A percentile compares a stretch with the other conserved stretches of the same genome.
These are phyloP conservation scores for Rhagium mordax DNA, from an alignment of 2,888 invertebrate species.

Conservation along the genomic window DNA sequence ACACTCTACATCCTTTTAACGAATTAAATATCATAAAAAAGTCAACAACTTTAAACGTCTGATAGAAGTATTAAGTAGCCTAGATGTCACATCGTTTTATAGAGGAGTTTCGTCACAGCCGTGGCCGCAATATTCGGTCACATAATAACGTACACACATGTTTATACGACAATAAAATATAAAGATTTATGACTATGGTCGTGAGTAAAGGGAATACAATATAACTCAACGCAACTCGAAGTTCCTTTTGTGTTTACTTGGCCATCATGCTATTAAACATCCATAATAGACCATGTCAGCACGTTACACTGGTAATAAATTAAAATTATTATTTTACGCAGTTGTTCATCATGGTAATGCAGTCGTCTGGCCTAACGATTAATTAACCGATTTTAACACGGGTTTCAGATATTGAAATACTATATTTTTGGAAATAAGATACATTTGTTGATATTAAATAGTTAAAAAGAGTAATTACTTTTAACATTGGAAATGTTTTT, in stretches of 20 bases:
- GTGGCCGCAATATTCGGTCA: not conserved
- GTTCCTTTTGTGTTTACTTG: not conserved
- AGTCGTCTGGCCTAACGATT: too few species aligned
- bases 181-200: slow-evolving; percentile 9
- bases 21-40: not conserved
- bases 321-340: not conserved
- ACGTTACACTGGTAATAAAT: not conserved
- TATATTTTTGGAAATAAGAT: too few species aligned
- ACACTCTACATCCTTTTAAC: not conserved
- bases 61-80: not conserved
- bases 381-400: too few species aligned
- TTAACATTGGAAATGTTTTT: too few species aligned
- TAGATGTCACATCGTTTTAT: not conserved
- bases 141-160: not conserved
- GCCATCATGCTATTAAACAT: not conserved
- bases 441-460: too few species aligned
- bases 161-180: slow-evolving; percentile 21
- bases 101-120: not conserved
- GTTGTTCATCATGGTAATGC: not conserved
- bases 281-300: not conserved
- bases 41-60: not conserved
- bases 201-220: not conserved
- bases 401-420: too few species aligned
- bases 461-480: too few species aligned
- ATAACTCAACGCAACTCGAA: not conserved